Conservation (phyloP, 2,113 vertebrate genomes). For the Chauna torquata region DNA sequence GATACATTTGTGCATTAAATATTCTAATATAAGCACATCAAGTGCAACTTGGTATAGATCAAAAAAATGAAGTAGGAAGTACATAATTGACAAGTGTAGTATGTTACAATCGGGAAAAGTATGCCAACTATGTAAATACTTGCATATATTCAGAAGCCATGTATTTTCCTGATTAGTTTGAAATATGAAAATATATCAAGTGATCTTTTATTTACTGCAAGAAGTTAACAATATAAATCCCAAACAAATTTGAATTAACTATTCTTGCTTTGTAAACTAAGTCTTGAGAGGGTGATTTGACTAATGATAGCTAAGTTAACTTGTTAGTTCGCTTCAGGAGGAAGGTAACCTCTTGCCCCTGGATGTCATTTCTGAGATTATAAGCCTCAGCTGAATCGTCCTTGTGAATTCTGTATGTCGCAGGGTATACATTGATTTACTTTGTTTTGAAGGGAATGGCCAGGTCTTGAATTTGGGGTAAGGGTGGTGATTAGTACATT, state of each 20-base stretch:
- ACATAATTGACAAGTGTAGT: rapidly evolving
- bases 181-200: neutral
- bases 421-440: neutral
- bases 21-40: neutral
- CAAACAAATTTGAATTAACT: neutral
- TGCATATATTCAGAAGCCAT: neutral
- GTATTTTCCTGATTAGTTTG: neutral
- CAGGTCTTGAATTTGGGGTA: neutral
- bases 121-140: neutral
- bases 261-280: neutral
- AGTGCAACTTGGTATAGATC: neutral
- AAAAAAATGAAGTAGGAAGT: neutral
- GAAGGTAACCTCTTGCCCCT: neutral
- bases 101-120: neutral
- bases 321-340: neutral
- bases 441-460: neutral
- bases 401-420: neutral
- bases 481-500: neutral
- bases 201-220: neutral
- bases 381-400: neutral
- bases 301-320: neutral
- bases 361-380: neutral
- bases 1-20: neutral
- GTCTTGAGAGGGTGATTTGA: neutral
- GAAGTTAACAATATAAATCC: neutral